phyloP scores from a whole-genome alignment of 2,113 vertebrate genomes.

The Pterocles burchelli region DNA sequence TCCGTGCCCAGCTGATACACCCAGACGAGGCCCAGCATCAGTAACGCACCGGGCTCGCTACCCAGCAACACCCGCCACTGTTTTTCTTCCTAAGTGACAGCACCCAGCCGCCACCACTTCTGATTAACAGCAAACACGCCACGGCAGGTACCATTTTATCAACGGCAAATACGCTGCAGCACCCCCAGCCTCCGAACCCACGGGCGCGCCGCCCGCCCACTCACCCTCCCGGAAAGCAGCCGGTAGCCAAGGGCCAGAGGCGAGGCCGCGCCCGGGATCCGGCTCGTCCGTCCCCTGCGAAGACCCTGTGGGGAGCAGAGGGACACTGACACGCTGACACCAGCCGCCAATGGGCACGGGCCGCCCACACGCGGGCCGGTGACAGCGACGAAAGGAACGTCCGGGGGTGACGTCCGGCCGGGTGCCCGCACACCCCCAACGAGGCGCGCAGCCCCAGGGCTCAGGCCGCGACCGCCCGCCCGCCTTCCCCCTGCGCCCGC shows the following conservation, averaged over 20 bases:
- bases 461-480: too few species aligned
- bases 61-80: rapidly evolving
- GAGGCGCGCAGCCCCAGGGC: background rate
- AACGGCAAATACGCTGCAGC: rapidly evolving
- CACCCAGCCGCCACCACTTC: rapidly evolving
- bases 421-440: background rate
- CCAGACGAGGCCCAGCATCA: background rate
- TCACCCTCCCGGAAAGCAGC: rapidly evolving
- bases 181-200: rapidly evolving
- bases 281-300: background rate
- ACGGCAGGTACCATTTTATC: rapidly evolving
- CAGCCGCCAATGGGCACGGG: background rate
- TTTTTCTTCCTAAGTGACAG: background rate
- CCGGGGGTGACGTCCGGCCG: too few species aligned
- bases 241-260: too few species aligned
- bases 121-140: rapidly evolving
- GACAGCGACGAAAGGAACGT: rapidly evolving
- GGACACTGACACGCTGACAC: too few species aligned
- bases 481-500: background rate
- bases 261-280: background rate
- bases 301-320: background rate
- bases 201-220: rapidly evolving
- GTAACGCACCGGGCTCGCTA: rapidly evolving
- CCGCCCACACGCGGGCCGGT: background rate
- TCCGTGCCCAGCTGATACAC: rapidly evolving